Evolutionary conservation across 2,888 invertebrate species (phyloP).

Genomic region (Stenoptilia bipunctidactyla): DNA sequence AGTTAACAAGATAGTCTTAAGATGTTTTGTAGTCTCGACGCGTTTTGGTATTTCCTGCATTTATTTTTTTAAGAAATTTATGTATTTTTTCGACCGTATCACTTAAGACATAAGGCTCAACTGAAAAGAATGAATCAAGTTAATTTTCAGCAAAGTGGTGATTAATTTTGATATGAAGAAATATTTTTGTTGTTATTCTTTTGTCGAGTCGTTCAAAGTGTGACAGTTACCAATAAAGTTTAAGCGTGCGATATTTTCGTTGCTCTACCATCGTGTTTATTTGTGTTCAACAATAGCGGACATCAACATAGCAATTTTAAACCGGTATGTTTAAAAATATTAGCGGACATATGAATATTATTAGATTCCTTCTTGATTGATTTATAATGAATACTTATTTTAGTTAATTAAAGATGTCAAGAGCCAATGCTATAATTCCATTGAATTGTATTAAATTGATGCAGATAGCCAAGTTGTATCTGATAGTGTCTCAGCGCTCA

Average conservation of each 20-base stretch:
- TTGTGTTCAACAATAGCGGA: conserved; percentile 13
- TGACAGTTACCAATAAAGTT: conserved; percentile 2
- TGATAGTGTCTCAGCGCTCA: conserved; percentile 52
- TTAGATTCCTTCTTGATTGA: too few species aligned
- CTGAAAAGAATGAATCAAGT: conserved; percentile 18
- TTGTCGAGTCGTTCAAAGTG: conserved; percentile 43
- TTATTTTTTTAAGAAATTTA: conserved; percentile 25
- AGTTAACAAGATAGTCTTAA: conserved; percentile 62
- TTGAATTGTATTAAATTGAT: conserved; percentile 57
- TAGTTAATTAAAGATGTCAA: conserved; percentile 35
- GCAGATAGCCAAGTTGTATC: conserved; percentile 57
- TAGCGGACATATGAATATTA: too few species aligned
- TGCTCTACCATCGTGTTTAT: neutral
- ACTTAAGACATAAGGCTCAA: conserved; percentile 10
- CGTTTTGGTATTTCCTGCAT: conserved; percentile 64
- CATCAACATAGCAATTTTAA: too few species aligned
- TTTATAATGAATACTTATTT: conserved; percentile 19
- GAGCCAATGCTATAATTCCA: conserved; percentile 57
- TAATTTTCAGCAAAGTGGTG: conserved; percentile 44
- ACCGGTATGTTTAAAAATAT: too few species aligned
- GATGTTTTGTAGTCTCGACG: conserved; percentile 47
- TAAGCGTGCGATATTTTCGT: neutral
- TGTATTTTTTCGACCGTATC: conserved; percentile 19
- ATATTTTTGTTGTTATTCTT: conserved; percentile 54
- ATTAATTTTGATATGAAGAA: conserved; percentile 66